Evolutionary conservation across 2,113 vertebrate species (phyloP).

Genomic region (Corythaixoides concolor): DNA sequence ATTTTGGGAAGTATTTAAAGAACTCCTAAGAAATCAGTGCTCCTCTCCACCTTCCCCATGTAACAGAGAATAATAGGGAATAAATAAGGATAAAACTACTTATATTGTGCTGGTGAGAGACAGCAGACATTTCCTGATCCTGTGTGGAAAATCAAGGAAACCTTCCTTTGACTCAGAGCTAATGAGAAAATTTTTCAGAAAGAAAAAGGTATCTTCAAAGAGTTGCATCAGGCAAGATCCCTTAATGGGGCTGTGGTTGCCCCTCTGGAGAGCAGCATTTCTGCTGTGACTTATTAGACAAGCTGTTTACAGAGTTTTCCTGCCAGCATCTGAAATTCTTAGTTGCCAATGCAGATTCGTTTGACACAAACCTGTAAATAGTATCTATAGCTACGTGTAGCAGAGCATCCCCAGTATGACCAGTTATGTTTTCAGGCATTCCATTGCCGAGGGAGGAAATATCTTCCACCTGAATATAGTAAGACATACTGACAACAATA

Average conservation of each 20-base stretch:
- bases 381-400: not conserved
- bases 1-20: not conserved
- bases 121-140: not conserved
- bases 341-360: not conserved
- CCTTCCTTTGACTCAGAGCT: not conserved
- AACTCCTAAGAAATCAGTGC: not conserved
- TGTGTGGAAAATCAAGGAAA: not conserved
- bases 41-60: not conserved
- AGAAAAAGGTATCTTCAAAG: not conserved
- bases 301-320: not conserved
- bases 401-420: not conserved
- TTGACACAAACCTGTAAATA: not conserved
- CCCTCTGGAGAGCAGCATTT: not conserved
- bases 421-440: not conserved
- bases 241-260: not conserved
- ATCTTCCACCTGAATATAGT: not conserved
- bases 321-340: not conserved
- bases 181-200: not conserved
- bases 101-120: not conserved
- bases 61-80: not conserved
- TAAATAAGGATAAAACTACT: not conserved
- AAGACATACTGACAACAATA: not conserved
- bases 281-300: not conserved
- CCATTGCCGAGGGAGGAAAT: not conserved
- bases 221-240: fast-evolving